Evolutionary conservation across 2,888 invertebrate genomes (phyloP).

Genomic region (Brachypalpus laphriformis): DNA sequence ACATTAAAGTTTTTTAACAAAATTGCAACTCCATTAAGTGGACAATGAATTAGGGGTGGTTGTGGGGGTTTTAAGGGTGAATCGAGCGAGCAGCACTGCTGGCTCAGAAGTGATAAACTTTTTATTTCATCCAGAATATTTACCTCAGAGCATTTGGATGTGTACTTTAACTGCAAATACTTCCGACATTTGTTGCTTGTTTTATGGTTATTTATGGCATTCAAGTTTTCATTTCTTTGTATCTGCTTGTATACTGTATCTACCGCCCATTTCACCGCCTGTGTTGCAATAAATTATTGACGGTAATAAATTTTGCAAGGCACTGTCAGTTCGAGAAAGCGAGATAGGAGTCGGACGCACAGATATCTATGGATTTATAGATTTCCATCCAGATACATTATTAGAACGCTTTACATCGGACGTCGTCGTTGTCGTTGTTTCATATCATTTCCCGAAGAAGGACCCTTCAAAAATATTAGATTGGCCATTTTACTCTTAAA

Average conservation of each 20-base stretch:
- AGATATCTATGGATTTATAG: slow-evolving; percentile 43
- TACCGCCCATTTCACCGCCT: slow-evolving; percentile 15
- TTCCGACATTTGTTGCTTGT: slow-evolving; percentile 53
- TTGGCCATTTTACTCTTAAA: slow-evolving; percentile 39
- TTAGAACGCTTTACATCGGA: slow-evolving; percentile 20
- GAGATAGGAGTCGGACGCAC: neutral
- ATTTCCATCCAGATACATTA: slow-evolving; percentile 32
- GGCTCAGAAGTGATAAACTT: slow-evolving; percentile 29
- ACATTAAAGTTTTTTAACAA: slow-evolving; percentile 52
- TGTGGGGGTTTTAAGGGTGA: no score
- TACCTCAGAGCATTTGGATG: slow-evolving; percentile 21
- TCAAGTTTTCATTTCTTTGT: slow-evolving; percentile 36
- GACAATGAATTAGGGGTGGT: slow-evolving; percentile 38
- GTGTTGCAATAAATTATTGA: slow-evolving; percentile 46
- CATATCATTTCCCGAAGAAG: slow-evolving; percentile 2
- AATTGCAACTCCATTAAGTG: slow-evolving; percentile 49
- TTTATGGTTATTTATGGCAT: slow-evolving; percentile 62
- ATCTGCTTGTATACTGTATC: neutral
- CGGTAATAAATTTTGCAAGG: slow-evolving; percentile 47
- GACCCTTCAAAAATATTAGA: slow-evolving; percentile 52
- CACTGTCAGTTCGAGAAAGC: neutral
- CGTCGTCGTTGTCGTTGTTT: slow-evolving; percentile 8
- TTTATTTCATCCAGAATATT: slow-evolving; percentile 35
- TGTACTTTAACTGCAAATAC: slow-evolving; percentile 49
- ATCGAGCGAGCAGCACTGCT: neutral